Evolutionary conservation across 2,797 vertebrate genomes (phyloP).

Genomic region (Neosalanx taihuensis): DNA sequence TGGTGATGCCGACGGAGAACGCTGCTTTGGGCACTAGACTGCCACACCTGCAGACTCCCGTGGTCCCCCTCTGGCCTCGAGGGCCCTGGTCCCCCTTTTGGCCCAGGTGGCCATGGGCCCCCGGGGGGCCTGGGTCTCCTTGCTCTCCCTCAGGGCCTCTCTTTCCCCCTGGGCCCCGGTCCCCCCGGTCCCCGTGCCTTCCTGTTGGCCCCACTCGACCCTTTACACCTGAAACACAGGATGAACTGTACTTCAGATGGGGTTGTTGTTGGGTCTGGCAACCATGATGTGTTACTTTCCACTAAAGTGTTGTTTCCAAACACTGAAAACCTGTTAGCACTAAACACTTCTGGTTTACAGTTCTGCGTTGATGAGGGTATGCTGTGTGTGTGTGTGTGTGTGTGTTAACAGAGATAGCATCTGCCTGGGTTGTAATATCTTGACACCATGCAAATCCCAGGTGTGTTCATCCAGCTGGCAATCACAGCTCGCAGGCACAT

Average conservation of each 20-base stretch:
- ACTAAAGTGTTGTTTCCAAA: not conserved
- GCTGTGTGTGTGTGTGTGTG: conserved; percentile 18
- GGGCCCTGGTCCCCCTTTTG: conserved; percentile 85
- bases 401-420: conserved; percentile 24
- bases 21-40: conserved; percentile 90
- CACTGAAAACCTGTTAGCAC: not conserved
- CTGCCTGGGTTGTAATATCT: conserved; percentile 38
- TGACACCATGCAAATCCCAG: conserved; percentile 46
- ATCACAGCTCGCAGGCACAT: not conserved
- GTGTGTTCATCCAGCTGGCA: conserved; percentile 9
- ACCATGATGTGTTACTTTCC: conserved; percentile 21
- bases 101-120: conserved; percentile 76
- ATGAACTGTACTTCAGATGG: not conserved
- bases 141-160: conserved; percentile 81
- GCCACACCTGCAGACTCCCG: conserved; percentile 88
- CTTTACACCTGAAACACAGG: conserved; percentile 81
- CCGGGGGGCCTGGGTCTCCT: conserved; percentile 78
- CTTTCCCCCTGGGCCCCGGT: conserved; percentile 88
- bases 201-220: conserved; percentile 87
- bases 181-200: conserved; percentile 83
- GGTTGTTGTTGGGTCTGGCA: conserved; percentile 11
- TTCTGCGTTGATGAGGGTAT: not conserved
- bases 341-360: too few species aligned
- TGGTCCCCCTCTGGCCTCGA: conserved; percentile 76
- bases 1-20: conserved; percentile 95